A percentile compares a stretch with the other conserved stretches of the same genome.
Conservation (phyloP, 2,888 invertebrate species). For the Eubasilissa splendida region DNA sequence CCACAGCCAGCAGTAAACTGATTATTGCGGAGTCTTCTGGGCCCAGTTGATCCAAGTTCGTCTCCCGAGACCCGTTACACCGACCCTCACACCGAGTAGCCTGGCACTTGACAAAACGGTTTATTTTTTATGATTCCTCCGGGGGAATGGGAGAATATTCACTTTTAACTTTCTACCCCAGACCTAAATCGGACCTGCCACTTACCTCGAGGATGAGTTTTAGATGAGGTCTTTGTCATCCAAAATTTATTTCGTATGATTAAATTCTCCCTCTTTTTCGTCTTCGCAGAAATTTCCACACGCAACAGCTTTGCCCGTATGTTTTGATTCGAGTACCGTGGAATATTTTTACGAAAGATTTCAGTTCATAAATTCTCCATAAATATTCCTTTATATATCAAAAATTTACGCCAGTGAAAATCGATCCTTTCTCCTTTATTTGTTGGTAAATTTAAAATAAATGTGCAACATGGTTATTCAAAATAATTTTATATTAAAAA, state of each 20-base stretch:
- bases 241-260: constrained; percentile 19
- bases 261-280: constrained; percentile 6
- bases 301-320: neutral
- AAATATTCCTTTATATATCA: too few species aligned
- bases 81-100: neutral
- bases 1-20: too few species aligned
- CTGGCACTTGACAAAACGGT: constrained; percentile 21
- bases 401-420: too few species aligned
- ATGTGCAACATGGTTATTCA: too few species aligned
- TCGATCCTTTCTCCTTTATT: too few species aligned
- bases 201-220: neutral
- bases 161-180: constrained; percentile 5
- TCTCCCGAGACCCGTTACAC: neutral
- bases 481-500: too few species aligned
- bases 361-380: neutral
- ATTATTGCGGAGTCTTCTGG: neutral
- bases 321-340: constrained; percentile 13
- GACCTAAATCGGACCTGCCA: neutral
- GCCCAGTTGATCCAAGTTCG: constrained; percentile 2
- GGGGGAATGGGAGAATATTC: constrained; percentile 17
- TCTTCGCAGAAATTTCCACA: neutral
- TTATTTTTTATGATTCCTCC: constrained; percentile 17
- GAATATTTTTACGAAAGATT: neutral
- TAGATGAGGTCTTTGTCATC: neutral
- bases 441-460: too few species aligned